These are phyloP conservation scores for Andrena cerasifolii DNA, from an alignment of 1,140 invertebrate species.

Conservation along the genomic window DNA sequence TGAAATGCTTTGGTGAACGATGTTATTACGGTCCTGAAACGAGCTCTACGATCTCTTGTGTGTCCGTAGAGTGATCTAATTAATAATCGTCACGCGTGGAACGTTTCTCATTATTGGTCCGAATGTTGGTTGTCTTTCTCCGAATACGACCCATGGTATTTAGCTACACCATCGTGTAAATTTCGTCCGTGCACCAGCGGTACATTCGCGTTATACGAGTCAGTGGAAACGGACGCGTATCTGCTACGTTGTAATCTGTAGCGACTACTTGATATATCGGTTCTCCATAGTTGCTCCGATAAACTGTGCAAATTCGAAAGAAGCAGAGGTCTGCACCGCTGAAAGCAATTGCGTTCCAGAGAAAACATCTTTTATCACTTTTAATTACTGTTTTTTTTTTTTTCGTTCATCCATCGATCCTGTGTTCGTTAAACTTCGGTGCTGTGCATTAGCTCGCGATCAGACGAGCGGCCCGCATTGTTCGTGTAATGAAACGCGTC, in stretches of 20 bases:
- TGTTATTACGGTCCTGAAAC: background rate
- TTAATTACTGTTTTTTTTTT: background rate
- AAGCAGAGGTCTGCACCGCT: background rate
- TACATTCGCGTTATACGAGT: background rate
- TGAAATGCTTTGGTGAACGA: background rate
- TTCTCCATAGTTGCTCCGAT: background rate
- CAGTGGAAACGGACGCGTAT: slow-evolving; percentile 9
- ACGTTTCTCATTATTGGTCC: background rate
- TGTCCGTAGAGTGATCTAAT: background rate
- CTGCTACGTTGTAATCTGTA: background rate
- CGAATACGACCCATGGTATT: background rate
- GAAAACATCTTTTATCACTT: background rate
- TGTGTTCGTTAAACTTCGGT: background rate
- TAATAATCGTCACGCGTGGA: background rate
- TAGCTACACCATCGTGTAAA: slow-evolving; percentile 1
- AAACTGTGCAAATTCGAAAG: background rate
- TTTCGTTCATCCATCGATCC: no score
- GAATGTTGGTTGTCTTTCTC: slow-evolving; percentile 9
- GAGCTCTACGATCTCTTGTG: background rate
- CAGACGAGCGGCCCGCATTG: background rate
- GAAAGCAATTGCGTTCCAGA: slow-evolving; percentile 4
- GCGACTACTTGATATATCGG: background rate
- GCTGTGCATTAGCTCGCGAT: background rate
- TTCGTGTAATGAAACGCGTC: background rate
- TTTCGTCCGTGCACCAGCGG: background rate